A percentile compares a stretch with the other conserved stretches of the same genome.
These are phyloP conservation scores for Pteronura brasiliensis DNA, from an alignment of 2,113 vertebrate genomes.

Conservation along the genomic window DNA sequence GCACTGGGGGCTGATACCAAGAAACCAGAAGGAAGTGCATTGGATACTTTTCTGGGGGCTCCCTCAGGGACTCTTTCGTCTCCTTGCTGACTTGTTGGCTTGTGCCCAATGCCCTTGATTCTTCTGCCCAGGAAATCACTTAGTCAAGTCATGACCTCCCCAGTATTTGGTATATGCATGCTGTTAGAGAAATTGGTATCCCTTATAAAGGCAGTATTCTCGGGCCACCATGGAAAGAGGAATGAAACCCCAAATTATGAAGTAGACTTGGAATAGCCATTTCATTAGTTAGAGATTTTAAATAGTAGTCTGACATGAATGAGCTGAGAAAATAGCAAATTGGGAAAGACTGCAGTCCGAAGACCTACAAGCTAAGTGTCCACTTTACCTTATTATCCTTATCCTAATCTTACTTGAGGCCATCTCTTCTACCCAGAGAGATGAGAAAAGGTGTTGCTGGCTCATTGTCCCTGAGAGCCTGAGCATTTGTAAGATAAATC, in stretches of 20 bases:
- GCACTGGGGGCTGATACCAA: not conserved
- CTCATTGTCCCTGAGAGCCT: not conserved
- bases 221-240: not conserved
- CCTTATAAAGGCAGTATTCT: not conserved
- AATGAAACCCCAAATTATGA: not conserved
- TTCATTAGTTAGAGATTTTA: not conserved
- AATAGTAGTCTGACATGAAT: not conserved
- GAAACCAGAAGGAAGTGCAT: not conserved
- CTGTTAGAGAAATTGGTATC: not conserved
- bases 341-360: not conserved
- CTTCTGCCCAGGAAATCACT: not conserved
- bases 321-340: not conserved
- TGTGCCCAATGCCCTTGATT: not conserved
- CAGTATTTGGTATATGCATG: not conserved
- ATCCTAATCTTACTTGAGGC: not conserved
- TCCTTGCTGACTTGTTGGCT: not conserved
- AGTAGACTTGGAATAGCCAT: not conserved
- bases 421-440: not conserved
- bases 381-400: not conserved
- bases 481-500: not conserved
- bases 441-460: not conserved
- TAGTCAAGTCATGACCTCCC: not conserved
- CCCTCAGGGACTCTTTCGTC: not conserved
- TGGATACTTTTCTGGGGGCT: not conserved
- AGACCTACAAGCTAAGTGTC: not conserved